These are phyloP conservation scores for Porites australiensis DNA, from an alignment of 64 coral and sea anemone species.

Conservation along the genomic window DNA sequence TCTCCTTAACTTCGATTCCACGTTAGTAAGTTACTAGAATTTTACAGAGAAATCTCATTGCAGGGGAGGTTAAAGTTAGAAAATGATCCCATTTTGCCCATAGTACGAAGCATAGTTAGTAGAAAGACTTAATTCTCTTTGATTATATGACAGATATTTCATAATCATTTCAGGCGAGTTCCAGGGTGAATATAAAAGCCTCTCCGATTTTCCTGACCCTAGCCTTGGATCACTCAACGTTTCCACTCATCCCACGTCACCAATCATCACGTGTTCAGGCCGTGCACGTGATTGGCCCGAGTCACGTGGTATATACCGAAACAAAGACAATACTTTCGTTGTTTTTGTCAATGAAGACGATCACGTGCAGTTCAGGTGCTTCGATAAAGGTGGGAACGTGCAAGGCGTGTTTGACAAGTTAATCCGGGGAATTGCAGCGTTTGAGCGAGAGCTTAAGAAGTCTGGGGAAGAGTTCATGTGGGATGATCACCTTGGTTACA, in stretches of 20 bases:
- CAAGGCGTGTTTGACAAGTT: constrained; percentile 66
- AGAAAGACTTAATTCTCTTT: no score
- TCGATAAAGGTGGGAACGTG: constrained; percentile 60
- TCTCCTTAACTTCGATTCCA: no score
- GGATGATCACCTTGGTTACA: constrained; percentile 77
- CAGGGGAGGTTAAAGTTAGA: no score
- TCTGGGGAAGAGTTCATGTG: constrained; percentile 78
- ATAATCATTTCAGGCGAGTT: constrained; percentile 66
- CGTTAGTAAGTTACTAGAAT: no score
- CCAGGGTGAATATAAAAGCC: constrained; percentile 70
- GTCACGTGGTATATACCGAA: constrained; percentile 78
- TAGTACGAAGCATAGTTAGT: no score
- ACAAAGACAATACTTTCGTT: constrained; percentile 73
- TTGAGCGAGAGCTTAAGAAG: constrained; percentile 66
- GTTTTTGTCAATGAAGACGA: constrained; percentile 86
- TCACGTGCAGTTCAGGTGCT: constrained; percentile 78
- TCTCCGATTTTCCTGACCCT: constrained; percentile 68
- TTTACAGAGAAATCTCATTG: no score
- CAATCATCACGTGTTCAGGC: constrained; percentile 67
- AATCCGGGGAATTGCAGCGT: constrained; percentile 53
- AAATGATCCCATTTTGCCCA: no score
- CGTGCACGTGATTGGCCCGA: constrained; percentile 90
- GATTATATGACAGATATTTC: no score
- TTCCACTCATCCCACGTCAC: constrained; percentile 58
- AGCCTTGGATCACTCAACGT: constrained; percentile 36